Conservation (phyloP, 1,140 invertebrate genomes). For the Mizuhopecten yessoensis region DNA sequence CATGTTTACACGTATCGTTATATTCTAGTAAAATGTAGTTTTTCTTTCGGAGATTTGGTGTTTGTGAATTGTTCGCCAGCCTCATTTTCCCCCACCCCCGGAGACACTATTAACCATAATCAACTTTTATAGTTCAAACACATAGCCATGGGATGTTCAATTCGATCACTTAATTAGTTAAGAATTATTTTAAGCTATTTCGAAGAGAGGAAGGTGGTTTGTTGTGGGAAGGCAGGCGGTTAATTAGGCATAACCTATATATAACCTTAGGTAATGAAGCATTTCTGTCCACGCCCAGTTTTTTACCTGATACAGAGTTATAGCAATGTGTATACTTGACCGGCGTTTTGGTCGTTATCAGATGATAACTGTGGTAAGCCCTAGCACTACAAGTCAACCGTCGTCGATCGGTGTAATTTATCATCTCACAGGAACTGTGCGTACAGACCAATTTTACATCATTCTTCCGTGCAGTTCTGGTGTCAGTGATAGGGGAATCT, state of each 20-base stretch:
- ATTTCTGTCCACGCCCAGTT: conserved; percentile 2
- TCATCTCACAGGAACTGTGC: not conserved
- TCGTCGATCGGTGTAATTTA: not conserved
- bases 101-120: not conserved
- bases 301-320: not conserved
- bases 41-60: too few species aligned
- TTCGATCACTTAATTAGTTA: not conserved
- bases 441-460: not conserved
- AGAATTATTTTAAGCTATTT: not conserved
- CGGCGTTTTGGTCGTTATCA: not conserved
- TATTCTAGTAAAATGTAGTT: too few species aligned
- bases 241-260: not conserved
- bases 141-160: not conserved
- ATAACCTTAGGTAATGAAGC: not conserved
- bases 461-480: not conserved
- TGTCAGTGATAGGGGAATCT: not conserved
- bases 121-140: not conserved
- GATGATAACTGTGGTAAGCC: not conserved
- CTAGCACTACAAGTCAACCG: too few species aligned
- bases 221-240: not conserved
- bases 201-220: not conserved
- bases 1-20: too few species aligned
- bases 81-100: too few species aligned
- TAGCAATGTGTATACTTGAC: not conserved
- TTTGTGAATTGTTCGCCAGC: too few species aligned